Base-by-base conservation (phyloP, 2,888 invertebrate species). In the Danaus chrysippus region DNA sequence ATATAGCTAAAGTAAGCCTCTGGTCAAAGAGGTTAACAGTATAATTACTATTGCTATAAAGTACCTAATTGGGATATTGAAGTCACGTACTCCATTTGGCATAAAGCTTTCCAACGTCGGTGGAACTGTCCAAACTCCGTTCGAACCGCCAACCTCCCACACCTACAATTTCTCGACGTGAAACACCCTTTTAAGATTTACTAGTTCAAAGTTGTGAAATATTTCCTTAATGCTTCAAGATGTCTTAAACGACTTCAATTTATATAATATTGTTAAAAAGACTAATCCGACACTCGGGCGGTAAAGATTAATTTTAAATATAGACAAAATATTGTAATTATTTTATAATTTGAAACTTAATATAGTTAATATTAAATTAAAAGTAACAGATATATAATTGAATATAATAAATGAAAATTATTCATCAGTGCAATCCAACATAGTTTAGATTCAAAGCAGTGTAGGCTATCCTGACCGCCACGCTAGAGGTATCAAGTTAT, bases 401-500 rank as follows among this genome's bases (percentile, higher is more conserved):
- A 34, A 34, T 34, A 34, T 34, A 49, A 17, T 49, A 17, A 17
- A 49, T 49, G 17, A 49, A 49, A 49, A 17, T 49, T 11, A 17
- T 9, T 10, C 17, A 10, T 49, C 11, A 15, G 17, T 49, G 15
- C n/a, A 49, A 49, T 49, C 17, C 15, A 10, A 46, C 57, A 64
- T 61, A 34, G 59, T 44, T 59, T 49, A 67, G 61, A 69, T 66
- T 67, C 72, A 71, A 67, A 69, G 77, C 82, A 86, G 61, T 60
- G 56, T 60, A 64, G 75, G 76, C 73, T 75, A 71, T 73, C 63
- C 75, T 73, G 75, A 81, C 83, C 82, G 77, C 83, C 76, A 64
- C 75, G 72, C 76, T 83, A 82, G 68, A 73, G 82, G 84, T 78
- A 86, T 86, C 86, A 87, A 86, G 84, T 86, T 83, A 81, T 83